Base-by-base conservation (phyloP, 2,888 invertebrate species). In the Dichetophora obliterata region DNA sequence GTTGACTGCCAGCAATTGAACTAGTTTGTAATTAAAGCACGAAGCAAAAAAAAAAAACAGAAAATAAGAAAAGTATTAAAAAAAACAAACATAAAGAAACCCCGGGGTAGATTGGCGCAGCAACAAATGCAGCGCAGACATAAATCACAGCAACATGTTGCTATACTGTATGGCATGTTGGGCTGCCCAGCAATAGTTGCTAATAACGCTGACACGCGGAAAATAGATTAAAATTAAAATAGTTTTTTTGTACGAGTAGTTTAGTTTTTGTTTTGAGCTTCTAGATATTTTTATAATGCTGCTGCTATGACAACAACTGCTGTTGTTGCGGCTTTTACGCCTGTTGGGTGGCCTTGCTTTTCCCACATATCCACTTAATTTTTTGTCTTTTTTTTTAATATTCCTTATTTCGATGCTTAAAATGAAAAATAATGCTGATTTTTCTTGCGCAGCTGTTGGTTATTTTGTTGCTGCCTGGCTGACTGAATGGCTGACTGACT, bases 11-110 rank as follows among this genome's bases (percentile, higher is more conserved):
- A 37, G 69, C 68, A 75, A 75, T 70, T 65, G 69, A 77, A 77
- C 77, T 59, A 77, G 77, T 77, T 76, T 72, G 77, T 66, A 77
- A 77, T 77, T 75, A 75, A 77, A 75, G 59, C 71, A 50, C 16
- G 14, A 11, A 61, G 61, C 5, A 24, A 61, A 22, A 61, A 61
- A 61, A 24, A 1, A 24, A 6, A 9, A 27, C 1, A 22, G 6
- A n/a, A 22, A 48, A 68, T 19, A 68, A 68, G 8, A 68, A 68
- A 14, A 31, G 16, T 22, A 68, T 37, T 43, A 50, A 50, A 22
- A 68, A 43, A 37, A 43, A 65, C 19, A 65, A 65, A 59, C 16
- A 59, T 59, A 8, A 59, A 59, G 63, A 65, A 34, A 65, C 63
- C 63, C 37, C 31, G 34, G 31, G 63, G 63, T 65, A 31, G 37